Conservation (phyloP, 2,888 invertebrate species). For the Noctua janthina region DNA sequence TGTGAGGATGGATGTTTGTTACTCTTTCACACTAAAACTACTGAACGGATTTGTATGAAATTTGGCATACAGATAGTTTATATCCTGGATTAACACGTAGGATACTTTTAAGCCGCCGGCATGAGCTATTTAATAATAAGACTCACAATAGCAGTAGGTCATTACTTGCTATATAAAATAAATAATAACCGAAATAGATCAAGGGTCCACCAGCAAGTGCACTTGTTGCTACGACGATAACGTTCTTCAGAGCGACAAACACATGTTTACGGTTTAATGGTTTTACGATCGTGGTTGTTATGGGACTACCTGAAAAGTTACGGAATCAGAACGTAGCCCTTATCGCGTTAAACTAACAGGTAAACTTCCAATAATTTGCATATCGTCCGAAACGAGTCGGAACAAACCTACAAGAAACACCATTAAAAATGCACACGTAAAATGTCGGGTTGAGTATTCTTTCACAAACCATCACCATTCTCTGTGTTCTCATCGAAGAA, state of each 20-base stretch:
- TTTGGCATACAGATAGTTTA: not conserved
- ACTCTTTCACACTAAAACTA: not conserved
- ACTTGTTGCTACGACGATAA: slow-evolving; percentile 11
- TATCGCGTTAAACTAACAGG: not conserved
- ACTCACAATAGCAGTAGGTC: not conserved
- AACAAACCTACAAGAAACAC: not conserved
- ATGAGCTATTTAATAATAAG: not conserved
- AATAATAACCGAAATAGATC: not conserved
- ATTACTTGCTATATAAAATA: not conserved
- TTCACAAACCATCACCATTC: not conserved
- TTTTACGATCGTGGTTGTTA: not conserved
- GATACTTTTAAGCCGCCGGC: not conserved
- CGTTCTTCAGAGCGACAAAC: not conserved
- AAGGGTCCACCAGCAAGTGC: not conserved
- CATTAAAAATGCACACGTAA: not conserved
- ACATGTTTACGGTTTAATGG: not conserved
- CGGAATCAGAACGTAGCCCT: not conserved
- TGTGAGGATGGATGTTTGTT: not conserved
- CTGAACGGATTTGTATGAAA: no score
- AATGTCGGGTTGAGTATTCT: not conserved
- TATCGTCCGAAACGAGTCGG: slow-evolving; percentile 1
- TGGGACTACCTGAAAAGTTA: not conserved
- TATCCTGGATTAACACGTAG: not conserved
- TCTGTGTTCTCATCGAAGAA: slow-evolving; percentile 1
- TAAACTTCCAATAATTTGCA: not conserved